These are phyloP conservation scores for Rallus limicola DNA, from an alignment of 2,113 vertebrate species.

Conservation along the genomic window DNA sequence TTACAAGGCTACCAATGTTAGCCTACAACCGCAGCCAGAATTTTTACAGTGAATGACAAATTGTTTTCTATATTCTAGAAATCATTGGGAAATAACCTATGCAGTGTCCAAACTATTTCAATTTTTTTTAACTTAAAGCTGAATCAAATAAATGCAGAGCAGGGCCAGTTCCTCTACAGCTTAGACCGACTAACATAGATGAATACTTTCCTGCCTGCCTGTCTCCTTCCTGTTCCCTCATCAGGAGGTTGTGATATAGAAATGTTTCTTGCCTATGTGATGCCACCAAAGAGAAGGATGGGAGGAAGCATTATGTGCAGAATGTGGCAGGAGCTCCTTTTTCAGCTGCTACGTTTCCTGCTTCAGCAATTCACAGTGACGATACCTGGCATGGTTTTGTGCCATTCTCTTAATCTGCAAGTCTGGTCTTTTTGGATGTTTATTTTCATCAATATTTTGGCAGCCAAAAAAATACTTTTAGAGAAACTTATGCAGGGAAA, in stretches of 20 bases:
- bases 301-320: not conserved
- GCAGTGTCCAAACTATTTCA: not conserved
- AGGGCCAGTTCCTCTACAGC: not conserved
- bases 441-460: not conserved
- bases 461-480: not conserved
- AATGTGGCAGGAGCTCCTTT: not conserved
- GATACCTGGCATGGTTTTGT: rapidly evolving
- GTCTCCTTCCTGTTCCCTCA: not conserved
- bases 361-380: not conserved
- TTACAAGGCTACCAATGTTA: not conserved
- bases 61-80: not conserved
- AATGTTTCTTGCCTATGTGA: not conserved
- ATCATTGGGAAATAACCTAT: not conserved
- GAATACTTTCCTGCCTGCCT: not conserved
- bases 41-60: not conserved
- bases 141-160: not conserved
- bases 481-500: not conserved
- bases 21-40: not conserved
- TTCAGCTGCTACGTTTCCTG: not conserved
- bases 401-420: not conserved
- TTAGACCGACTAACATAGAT: not conserved
- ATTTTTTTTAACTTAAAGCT: not conserved
- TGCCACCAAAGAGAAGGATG: not conserved
- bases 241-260: not conserved
- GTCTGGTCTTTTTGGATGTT: not conserved